Base-by-base conservation (phyloP, 2,113 vertebrate species). In the Larimichthys polyactis region DNA sequence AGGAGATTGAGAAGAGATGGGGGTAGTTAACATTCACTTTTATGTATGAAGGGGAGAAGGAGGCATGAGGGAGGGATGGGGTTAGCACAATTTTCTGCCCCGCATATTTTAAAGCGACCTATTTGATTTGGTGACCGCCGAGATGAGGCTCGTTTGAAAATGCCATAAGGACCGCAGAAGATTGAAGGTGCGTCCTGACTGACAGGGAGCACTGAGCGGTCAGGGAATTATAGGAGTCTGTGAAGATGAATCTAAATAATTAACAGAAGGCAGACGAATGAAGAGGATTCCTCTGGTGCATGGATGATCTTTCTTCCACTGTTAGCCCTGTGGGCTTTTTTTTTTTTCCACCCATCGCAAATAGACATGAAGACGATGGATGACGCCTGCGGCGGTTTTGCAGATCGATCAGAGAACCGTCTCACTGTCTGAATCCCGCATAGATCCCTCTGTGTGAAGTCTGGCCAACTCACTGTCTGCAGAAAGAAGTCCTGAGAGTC, bases 371-470 rank as follows among this genome's bases (percentile, higher is more conserved):
- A 87, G 85, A 87, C 87, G 77, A 87, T 73, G 88, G 87, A 91
- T 86, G 89, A 88, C 43, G 85, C 89, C 91, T 74, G 85, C 91
- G 57, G 93, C 63, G 60, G 78, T 92, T 88, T 86, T 84, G 46
- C 84, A 48, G 81, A 94, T 95, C 88, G 92, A 95, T 94, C 79
- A 48, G 57, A 89, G 75, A 80, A 87, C 68, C 43, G 57, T 81
- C 89, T 90, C 85, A 52, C 83, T 83, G 89, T 94, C 90, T 92
- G 85, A 70, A 74, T 82, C 87, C 86, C 80, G 75, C 89, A 87
- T 67, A 81, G 85, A 93, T 90, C 79, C 83, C 70, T 78, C 75
- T 72, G 79, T 89, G 78, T 92, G 75, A 90, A 91, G 94, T 84
- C 89, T 71, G 65, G 75, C 84, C 85, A 84, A 29, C 78, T 65